Percentiles rank a stretch among this genome's conserved stretches.
Conservation (phyloP, 1,140 invertebrate species). For the Linepithema humile region DNA sequence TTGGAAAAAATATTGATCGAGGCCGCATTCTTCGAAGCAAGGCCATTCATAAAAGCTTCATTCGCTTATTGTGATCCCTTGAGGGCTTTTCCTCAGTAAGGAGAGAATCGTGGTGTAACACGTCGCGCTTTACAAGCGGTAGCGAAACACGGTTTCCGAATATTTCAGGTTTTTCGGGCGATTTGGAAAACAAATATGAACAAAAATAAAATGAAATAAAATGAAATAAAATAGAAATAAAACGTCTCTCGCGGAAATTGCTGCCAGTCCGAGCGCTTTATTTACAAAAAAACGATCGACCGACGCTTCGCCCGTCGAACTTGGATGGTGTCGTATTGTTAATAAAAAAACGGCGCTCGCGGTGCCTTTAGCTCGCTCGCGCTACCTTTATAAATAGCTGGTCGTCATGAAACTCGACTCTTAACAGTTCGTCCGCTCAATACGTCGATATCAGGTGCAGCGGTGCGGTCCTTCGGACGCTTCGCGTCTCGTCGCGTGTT, state of each 20-base stretch:
- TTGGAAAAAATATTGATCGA: conserved; percentile 38
- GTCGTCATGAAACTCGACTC: conserved; percentile 10
- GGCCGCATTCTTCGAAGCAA: conserved; percentile 16
- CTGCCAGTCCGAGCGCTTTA: neutral
- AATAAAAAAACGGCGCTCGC: conserved; percentile 21
- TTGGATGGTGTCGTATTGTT: conserved; percentile 10
- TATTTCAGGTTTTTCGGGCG: neutral
- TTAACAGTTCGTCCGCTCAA: conserved; percentile 28
- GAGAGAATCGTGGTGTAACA: neutral
- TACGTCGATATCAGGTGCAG: conserved; percentile 31
- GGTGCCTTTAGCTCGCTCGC: neutral
- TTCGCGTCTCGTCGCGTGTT: conserved; percentile 42
- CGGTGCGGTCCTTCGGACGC: neutral
- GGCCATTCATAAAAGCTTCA: conserved; percentile 18
- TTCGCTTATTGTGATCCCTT: conserved; percentile 7
- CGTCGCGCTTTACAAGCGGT: neutral
- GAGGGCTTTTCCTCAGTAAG: neutral
- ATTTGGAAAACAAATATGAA: neutral
- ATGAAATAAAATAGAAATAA: neutral
- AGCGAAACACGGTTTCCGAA: neutral
- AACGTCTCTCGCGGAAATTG: neutral
- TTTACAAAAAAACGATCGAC: neutral
- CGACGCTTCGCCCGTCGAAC: too few species aligned
- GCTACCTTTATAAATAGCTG: conserved; percentile 18
- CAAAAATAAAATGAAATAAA: neutral